phyloP scores from a whole-genome alignment of 2,113 vertebrate species.

The Copsychus sechellarum region DNA sequence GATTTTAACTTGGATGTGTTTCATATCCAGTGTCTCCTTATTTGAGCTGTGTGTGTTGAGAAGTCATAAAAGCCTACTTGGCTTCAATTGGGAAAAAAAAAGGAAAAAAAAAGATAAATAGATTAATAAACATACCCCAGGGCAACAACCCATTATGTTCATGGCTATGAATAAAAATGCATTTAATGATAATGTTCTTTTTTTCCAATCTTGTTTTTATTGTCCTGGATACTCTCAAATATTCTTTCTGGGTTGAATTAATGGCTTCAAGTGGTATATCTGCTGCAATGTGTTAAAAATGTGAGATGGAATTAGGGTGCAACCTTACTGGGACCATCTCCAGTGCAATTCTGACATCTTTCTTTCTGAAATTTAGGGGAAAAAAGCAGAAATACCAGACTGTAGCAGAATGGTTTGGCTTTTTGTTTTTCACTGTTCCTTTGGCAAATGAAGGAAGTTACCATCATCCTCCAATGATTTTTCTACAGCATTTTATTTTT shows the following conservation, averaged over 20 bases:
- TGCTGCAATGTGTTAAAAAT: not conserved
- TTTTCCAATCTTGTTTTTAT: not conserved
- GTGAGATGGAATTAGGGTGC: not conserved
- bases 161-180: not conserved
- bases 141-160: not conserved
- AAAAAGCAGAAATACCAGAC: not conserved
- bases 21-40: not conserved
- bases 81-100: not conserved
- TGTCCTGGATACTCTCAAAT: not conserved
- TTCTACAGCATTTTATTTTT: not conserved
- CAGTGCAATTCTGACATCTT: not conserved
- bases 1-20: not conserved
- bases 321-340: not conserved
- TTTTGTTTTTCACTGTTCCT: not conserved
- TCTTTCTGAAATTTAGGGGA: not conserved
- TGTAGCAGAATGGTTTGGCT: not conserved
- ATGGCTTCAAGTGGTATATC: not conserved
- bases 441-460: not conserved
- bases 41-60: not conserved
- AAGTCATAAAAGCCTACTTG: not conserved
- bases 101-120: not conserved
- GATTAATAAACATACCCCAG: not conserved
- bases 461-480: not conserved
- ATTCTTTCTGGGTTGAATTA: not conserved
- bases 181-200: not conserved